phyloP scores from a whole-genome alignment of 2,113 vertebrate genomes.

The Lepidothrix coronata region DNA sequence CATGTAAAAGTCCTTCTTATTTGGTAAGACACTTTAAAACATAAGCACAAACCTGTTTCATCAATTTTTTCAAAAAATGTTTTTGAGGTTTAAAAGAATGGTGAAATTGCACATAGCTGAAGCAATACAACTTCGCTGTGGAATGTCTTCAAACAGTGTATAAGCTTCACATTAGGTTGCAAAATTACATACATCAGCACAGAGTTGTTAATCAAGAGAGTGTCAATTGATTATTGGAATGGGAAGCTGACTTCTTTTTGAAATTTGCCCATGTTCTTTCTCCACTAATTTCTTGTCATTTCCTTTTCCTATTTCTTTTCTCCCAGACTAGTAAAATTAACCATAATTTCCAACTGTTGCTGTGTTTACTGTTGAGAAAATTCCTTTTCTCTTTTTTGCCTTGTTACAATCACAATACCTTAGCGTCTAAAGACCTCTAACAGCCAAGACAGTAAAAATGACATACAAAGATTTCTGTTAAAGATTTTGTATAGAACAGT shows the following conservation, averaged over 20 bases:
- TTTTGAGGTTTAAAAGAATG: not conserved
- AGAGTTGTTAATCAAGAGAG: not conserved
- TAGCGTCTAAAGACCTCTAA: not conserved
- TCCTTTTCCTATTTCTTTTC: not conserved
- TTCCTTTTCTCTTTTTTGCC: not conserved
- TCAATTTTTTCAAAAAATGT: not conserved
- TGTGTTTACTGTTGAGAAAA: conserved; percentile 35
- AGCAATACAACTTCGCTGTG: not conserved
- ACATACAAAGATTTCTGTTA: not conserved
- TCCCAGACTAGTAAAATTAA: not conserved
- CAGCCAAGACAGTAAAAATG: not conserved
- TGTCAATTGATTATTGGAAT: conserved; percentile 12
- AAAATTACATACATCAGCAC: not conserved
- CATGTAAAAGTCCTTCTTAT: not conserved
- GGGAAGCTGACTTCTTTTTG: not conserved
- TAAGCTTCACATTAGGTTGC: not conserved
- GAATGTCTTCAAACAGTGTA: not conserved
- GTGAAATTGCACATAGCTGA: not conserved
- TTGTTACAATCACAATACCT: not conserved
- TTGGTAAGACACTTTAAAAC: not conserved
- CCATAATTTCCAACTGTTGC: not conserved
- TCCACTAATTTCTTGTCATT: not conserved
- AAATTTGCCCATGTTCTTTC: not conserved
- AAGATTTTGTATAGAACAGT: not conserved
- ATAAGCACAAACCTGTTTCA: not conserved